Base-by-base conservation (phyloP, 2,797 vertebrate genomes). In the Cynopterus sphinx region DNA sequence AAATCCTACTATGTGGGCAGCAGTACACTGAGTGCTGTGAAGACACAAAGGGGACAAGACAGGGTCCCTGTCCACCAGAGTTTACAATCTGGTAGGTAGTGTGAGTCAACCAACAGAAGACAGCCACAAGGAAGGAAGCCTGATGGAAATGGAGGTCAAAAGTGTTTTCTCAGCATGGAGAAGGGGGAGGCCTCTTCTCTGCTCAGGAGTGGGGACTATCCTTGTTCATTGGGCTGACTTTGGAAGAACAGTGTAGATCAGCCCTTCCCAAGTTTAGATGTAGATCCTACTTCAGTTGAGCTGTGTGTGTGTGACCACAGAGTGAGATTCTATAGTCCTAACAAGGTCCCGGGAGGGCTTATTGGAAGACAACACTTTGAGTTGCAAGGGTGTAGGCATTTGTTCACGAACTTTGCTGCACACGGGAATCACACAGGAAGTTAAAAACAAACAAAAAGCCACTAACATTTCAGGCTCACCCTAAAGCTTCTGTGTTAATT, bases 121-220 rank as follows among this genome's bases (percentile, higher is more conserved):
- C 63, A 28, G 46, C 59, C 15, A 5, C 61, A 65, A 49, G 28
- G 70, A 53, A 85, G 53, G 39, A 82, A 61, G 9, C 26, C 57
- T 26, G 8, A 0, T 0, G 10, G 51, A 61, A 65, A 28, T 2
- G 24, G 5, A 39, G n/a, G 51, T 51, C 21, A 39, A 3, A 46
- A 28, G 41, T 26, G n/a, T 83, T 77, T 49, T 43, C 33, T 39
- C 5, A 0, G 28, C 17, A 46, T 1, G 39, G 39, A 53, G 83
- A 39, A 71, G 46, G 28, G 11, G 28, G 16, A 7, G 4, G 43
- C 33, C 31, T 12, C 5, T 6, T 78, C 21, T 22, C 24, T 43
- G 61, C 39, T 43, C 11, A 19, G n/a, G 10, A 33, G 19, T 21
- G 15, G 39, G 26, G 5, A 31, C 28, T 8, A n/a, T 2, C 49